Evolutionary conservation across 2,888 invertebrate genomes (phyloP).

Genomic region (Lasioglossum morio): DNA sequence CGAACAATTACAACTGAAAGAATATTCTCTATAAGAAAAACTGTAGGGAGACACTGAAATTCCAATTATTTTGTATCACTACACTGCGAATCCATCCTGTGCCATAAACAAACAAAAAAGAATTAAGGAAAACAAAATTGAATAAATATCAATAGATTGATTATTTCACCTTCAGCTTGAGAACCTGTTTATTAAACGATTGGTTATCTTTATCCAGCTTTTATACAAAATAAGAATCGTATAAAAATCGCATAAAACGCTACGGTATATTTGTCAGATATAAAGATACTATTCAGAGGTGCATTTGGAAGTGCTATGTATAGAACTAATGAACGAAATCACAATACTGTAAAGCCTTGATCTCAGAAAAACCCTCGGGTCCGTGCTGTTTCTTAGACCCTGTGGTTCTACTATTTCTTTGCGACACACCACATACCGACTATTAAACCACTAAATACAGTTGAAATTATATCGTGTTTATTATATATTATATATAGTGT

Average conservation of each 20-base stretch:
- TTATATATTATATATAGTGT: too few species aligned
- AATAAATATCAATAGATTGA: background rate
- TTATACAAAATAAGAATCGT: background rate
- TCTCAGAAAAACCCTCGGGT: too few species aligned
- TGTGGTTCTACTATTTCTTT: too few species aligned
- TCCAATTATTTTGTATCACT: constrained; percentile 3
- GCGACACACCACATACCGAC: too few species aligned
- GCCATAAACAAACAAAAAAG: background rate
- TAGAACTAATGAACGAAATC: background rate
- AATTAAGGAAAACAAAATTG: background rate
- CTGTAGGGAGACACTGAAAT: background rate
- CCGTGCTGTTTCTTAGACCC: too few species aligned
- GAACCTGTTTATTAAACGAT: background rate
- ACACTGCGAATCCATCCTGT: constrained; percentile 6
- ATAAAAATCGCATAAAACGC: background rate
- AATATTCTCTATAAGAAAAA: background rate
- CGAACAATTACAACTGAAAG: constrained; percentile 21
- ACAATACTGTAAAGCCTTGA: background rate
- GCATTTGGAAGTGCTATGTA: background rate
- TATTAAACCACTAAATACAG: too few species aligned
- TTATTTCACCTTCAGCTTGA: background rate
- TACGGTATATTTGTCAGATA: background rate
- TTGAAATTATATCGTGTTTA: too few species aligned
- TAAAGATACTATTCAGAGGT: background rate
- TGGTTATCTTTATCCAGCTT: background rate